Percentiles rank a stretch among this genome's conserved stretches.
Conservation (phyloP, 2,888 invertebrate species). For the Trachelus tabidus region DNA sequence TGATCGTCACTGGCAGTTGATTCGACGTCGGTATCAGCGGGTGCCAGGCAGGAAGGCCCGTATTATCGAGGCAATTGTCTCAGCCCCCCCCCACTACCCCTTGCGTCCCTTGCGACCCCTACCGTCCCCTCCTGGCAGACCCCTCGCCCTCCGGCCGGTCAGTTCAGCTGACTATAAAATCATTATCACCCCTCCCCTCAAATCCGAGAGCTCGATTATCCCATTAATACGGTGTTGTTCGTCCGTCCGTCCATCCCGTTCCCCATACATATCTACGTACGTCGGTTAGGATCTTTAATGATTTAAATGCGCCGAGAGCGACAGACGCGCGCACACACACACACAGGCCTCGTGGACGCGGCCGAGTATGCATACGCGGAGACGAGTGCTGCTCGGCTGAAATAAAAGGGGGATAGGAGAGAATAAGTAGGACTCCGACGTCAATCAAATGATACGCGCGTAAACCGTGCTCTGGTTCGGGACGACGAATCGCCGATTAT, state of each 20-base stretch:
- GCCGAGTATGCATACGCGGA: no score
- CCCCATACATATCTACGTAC: neutral
- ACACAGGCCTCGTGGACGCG: no score
- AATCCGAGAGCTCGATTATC: slow-evolving; percentile 54
- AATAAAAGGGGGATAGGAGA: neutral
- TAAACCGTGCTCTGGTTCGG: slow-evolving; percentile 1
- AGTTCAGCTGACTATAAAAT: slow-evolving; percentile 61
- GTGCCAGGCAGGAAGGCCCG: slow-evolving; percentile 66
- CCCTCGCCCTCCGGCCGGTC: slow-evolving; percentile 36
- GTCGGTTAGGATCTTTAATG: slow-evolving; percentile 55
- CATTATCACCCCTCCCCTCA: slow-evolving; percentile 61
- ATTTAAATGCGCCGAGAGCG: slow-evolving; percentile 48
- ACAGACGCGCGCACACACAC: neutral
- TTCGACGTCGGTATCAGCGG: slow-evolving; percentile 63
- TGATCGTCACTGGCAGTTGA: slow-evolving; percentile 55
- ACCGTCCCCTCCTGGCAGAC: neutral
- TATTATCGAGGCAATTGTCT: slow-evolving; percentile 65
- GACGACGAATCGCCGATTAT: slow-evolving; percentile 37
- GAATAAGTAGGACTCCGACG: neutral
- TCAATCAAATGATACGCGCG: slow-evolving; percentile 1
- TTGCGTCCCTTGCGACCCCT: neutral
- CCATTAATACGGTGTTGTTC: slow-evolving; percentile 61
- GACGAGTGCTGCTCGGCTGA: neutral
- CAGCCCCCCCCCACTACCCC: slow-evolving; percentile 57
- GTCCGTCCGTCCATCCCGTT: slow-evolving; percentile 27